These are phyloP conservation scores for Pogona vitticeps DNA, from an alignment of 2,113 vertebrate genomes.

Conservation along the genomic window DNA sequence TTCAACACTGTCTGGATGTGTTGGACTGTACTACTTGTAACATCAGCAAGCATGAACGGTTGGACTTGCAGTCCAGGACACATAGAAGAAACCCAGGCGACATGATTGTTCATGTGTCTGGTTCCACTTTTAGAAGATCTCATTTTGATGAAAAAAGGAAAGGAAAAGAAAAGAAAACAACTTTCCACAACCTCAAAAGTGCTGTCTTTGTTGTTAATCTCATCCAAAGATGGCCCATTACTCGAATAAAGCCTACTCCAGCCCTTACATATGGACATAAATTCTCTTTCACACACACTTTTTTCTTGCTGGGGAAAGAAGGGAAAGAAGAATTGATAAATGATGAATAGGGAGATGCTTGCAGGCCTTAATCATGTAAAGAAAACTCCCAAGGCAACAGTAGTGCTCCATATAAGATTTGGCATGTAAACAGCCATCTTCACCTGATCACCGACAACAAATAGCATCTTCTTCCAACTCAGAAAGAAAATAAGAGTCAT, in stretches of 20 bases:
- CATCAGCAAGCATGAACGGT: background rate
- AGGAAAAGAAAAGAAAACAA: background rate
- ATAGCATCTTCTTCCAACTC: background rate
- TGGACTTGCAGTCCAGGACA: background rate
- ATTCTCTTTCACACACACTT: background rate
- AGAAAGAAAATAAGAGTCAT: background rate
- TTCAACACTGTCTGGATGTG: too few relatives aligned
- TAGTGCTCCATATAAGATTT: background rate
- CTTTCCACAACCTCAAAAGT: background rate
- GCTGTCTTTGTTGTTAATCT: background rate
- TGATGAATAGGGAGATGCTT: background rate
- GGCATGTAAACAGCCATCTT: background rate
- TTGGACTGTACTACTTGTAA: too few relatives aligned
- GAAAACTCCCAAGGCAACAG: background rate
- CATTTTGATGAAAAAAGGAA: background rate
- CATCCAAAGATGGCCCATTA: background rate
- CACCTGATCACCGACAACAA: background rate
- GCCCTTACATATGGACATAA: background rate
- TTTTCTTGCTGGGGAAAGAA: background rate
- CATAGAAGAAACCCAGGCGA: too few relatives aligned
- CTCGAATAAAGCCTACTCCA: background rate
- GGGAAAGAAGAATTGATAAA: background rate
- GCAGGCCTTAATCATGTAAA: conserved; percentile 3
- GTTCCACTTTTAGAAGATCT: background rate
- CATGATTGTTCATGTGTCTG: background rate